These are phyloP conservation scores for Trematomus loennbergii DNA, from an alignment of 2,113 vertebrate genomes.

Conservation along the genomic window DNA sequence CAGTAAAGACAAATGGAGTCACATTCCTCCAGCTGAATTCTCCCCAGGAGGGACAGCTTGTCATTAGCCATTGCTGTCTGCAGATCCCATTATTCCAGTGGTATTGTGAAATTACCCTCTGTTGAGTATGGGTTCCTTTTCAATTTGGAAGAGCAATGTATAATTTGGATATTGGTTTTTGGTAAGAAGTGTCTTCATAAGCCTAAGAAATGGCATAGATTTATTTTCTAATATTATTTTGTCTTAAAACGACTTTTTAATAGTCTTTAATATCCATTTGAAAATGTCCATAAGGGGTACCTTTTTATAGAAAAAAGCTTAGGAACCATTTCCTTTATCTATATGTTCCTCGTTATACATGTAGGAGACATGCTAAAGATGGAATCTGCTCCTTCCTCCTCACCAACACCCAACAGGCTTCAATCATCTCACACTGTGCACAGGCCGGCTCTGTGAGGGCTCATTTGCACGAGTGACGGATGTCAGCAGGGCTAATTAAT, in stretches of 20 bases:
- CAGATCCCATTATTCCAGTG: background rate
- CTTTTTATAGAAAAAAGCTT: background rate
- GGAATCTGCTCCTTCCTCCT: constrained; percentile 10
- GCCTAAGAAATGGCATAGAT: background rate
- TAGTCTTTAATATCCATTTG: background rate
- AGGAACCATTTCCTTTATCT: background rate
- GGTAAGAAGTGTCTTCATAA: background rate
- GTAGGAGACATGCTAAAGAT: background rate
- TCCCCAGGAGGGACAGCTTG: background rate
- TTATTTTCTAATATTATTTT: background rate
- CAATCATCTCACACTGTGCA: constrained; percentile 26
- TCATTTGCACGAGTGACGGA: constrained; percentile 22
- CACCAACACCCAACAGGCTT: constrained; percentile 2
- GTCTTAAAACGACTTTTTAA: background rate
- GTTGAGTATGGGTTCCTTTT: background rate
- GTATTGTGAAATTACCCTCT: background rate
- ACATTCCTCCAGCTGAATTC: background rate
- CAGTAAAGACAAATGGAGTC: background rate
- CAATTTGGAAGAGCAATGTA: background rate
- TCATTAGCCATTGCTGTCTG: background rate
- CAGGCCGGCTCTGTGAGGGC: constrained; percentile 1
- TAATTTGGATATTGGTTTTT: background rate
- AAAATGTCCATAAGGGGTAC: background rate
- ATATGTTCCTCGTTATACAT: background rate
- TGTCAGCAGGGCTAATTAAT: constrained; percentile 38